Conservation (phyloP, 2,888 invertebrate genomes). For the Tinea trinotella region DNA sequence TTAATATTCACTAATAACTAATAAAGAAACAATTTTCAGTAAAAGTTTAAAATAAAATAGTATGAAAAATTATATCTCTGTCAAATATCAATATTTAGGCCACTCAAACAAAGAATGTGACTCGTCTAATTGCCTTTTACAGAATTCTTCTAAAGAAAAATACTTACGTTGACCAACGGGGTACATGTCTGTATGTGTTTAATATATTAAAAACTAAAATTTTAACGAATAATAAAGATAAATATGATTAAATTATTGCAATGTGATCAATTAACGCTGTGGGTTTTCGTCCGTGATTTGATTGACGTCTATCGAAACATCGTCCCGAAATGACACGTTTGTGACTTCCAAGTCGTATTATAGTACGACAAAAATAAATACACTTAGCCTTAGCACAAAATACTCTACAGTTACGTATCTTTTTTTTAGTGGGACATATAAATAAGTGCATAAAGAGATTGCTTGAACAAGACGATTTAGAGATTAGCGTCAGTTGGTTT, state of each 20-base stretch:
- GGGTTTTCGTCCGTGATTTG: slow-evolving; percentile 25
- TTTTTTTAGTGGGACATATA: too few relatives aligned
- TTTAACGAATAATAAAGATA: slow-evolving; percentile 35
- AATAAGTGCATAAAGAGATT: too few relatives aligned
- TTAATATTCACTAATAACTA: slow-evolving; percentile 18
- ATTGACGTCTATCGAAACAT: not conserved
- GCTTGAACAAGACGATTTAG: too few relatives aligned
- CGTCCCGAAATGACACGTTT: slow-evolving; percentile 26
- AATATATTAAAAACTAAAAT: slow-evolving; percentile 45
- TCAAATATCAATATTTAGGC: slow-evolving; percentile 44
- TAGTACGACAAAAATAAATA: not conserved
- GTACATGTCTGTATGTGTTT: slow-evolving; percentile 50
- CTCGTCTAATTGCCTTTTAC: slow-evolving; percentile 24
- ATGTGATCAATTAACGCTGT: slow-evolving; percentile 42
- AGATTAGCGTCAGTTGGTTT: too few relatives aligned
- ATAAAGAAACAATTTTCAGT: slow-evolving; percentile 21
- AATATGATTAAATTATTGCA: slow-evolving; percentile 40
- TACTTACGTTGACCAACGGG: slow-evolving; percentile 67
- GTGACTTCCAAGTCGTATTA: not conserved
- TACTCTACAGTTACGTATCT: too few relatives aligned
- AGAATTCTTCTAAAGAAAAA: slow-evolving; percentile 20
- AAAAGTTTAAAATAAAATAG: not conserved
- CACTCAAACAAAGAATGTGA: slow-evolving; percentile 61
- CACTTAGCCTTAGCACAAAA: too few relatives aligned
- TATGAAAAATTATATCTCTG: slow-evolving; percentile 1